phyloP scores from a whole-genome alignment of 2,888 invertebrate species.

The Gandaritis pyraliata region DNA sequence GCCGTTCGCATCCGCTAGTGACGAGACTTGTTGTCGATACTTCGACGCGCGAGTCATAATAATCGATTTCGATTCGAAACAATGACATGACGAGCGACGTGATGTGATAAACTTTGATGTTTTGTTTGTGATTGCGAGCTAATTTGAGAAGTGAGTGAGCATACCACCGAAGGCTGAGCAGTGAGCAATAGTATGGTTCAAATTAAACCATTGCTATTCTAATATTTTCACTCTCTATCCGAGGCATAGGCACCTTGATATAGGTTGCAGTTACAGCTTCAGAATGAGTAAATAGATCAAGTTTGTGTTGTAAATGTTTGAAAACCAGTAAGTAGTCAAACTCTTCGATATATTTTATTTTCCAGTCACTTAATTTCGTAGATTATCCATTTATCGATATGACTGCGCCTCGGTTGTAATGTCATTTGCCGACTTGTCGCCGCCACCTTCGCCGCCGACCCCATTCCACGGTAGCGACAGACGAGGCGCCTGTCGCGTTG shows the following conservation, averaged over 20 bases:
- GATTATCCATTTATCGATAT: conserved; percentile 63
- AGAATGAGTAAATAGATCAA: no score
- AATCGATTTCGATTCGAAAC: conserved; percentile 57
- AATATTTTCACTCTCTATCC: no score
- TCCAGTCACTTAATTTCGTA: conserved; percentile 33
- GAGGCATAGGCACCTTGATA: no score
- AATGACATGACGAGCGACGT: conserved; percentile 42
- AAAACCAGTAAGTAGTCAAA: no score
- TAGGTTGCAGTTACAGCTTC: no score
- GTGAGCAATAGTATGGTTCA: no score
- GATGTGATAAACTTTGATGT: conserved; percentile 47
- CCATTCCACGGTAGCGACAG: conserved; percentile 58
- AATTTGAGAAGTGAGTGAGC: conserved; percentile 36
- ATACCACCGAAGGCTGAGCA: conserved; percentile 26
- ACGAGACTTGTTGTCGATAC: conserved; percentile 51
- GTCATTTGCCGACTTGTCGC: conserved; percentile 51
- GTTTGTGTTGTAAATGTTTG: no score
- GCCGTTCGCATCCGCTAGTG: conserved; percentile 79
- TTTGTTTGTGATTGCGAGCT: conserved; percentile 38
- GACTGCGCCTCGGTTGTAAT: conserved; percentile 52
- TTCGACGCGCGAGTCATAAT: conserved; percentile 55
- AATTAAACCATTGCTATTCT: no score
- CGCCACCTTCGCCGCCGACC: conserved; percentile 63
- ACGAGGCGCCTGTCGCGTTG: conserved; percentile 64
- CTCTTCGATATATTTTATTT: neutral